phyloP scores from a whole-genome alignment of 2,797 vertebrate species.

The Picus viridis region DNA sequence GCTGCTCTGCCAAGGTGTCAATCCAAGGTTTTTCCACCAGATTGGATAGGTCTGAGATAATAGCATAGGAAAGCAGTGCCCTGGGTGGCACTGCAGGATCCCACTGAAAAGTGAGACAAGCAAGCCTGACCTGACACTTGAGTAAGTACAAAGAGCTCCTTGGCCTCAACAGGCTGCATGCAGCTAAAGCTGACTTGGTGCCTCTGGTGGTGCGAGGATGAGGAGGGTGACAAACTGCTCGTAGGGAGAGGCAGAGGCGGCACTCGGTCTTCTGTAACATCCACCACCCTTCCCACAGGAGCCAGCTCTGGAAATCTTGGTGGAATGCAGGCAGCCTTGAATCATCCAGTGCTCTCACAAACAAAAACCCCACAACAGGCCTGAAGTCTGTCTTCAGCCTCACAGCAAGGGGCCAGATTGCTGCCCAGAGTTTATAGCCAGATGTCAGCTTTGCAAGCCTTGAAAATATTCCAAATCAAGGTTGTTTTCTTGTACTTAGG shows the following conservation, averaged over 20 bases:
- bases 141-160: background rate
- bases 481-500: background rate
- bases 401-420: background rate
- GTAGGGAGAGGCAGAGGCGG: background rate
- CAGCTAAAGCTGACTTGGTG: background rate
- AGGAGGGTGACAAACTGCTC: background rate
- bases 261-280: rapidly evolving
- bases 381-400: background rate
- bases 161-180: rapidly evolving
- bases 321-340: background rate
- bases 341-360: background rate
- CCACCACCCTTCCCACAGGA: background rate
- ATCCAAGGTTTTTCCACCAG: background rate
- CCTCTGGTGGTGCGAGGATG: rapidly evolving
- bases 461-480: conserved; percentile 20
- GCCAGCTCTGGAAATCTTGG: background rate
- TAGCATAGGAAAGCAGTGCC: background rate
- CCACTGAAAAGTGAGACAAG: background rate
- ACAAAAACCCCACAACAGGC: background rate
- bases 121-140: background rate
- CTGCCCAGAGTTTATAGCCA: background rate
- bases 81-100: background rate
- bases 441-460: conserved; percentile 5
- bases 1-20: background rate
- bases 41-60: background rate